phyloP scores from a whole-genome alignment of 1,140 invertebrate genomes.

The Musca vetustissima region DNA sequence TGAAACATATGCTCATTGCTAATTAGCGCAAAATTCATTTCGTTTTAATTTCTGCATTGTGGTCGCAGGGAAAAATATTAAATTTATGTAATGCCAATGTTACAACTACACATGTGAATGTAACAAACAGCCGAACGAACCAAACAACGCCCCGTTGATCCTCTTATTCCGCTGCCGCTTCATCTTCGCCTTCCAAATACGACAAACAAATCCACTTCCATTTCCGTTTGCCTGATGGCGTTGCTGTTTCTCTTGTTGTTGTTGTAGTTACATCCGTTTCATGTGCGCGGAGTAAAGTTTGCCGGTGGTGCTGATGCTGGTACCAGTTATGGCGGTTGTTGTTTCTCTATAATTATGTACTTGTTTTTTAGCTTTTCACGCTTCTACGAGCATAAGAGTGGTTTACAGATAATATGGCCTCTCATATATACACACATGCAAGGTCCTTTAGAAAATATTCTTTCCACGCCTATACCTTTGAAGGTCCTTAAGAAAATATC shows the following conservation, averaged over 20 bases:
- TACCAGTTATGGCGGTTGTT: conserved; percentile 2
- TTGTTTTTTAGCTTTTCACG: conserved; percentile 21
- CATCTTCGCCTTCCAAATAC: too few relatives aligned
- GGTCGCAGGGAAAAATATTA: conserved; percentile 15
- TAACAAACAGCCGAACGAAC: too few relatives aligned
- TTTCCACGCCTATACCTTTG: too few relatives aligned
- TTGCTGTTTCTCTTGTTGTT: neutral
- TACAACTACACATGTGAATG: neutral
- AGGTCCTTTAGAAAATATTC: too few relatives aligned
- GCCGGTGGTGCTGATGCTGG: neutral
- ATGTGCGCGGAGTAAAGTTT: neutral
- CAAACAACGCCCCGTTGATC: too few relatives aligned
- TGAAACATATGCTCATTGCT: conserved; percentile 19
- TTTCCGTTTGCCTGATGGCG: neutral
- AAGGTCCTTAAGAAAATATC: too few relatives aligned
- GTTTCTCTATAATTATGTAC: conserved; percentile 17
- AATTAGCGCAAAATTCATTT: conserved; percentile 21
- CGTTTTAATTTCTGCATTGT: conserved; percentile 23
- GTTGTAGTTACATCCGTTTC: neutral
- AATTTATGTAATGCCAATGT: conserved; percentile 24
- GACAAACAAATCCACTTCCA: too few relatives aligned
- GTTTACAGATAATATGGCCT: conserved; percentile 13
- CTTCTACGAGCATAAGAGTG: conserved; percentile 12
- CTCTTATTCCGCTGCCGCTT: too few relatives aligned
- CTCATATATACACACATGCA: too few relatives aligned